These are phyloP conservation scores for Echinarachnius parma DNA, from an alignment of 53 echinoderm and acorn worm genomes.

Conservation along the genomic window DNA sequence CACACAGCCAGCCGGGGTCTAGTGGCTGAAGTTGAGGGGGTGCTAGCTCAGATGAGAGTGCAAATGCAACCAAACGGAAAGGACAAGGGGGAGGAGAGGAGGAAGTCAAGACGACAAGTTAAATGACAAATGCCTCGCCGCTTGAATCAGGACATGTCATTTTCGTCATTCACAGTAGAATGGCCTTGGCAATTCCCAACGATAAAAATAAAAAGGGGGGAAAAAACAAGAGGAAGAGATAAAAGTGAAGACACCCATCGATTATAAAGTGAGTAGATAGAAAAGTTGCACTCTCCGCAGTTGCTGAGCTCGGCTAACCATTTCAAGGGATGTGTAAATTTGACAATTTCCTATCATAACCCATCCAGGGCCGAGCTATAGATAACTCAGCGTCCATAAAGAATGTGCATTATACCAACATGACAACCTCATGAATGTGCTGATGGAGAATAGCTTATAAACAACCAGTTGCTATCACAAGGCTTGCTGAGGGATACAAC, in stretches of 20 bases:
- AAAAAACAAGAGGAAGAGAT: no score
- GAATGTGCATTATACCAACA: no score
- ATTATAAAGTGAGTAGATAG: no score
- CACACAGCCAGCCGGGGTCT: constrained; percentile 32
- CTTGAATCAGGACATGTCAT: constrained; percentile 37
- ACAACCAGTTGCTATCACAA: no score
- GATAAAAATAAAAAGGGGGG: no score
- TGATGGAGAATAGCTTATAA: no score
- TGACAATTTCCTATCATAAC: no score
- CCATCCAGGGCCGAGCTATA: no score
- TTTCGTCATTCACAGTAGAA: constrained; percentile 39
- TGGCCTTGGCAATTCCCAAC: constrained; percentile 44
- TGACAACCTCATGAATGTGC: no score
- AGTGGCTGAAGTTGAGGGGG: constrained; percentile 29
- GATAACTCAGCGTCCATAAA: no score
- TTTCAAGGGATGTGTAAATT: no score
- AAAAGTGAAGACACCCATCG: constrained; percentile 35
- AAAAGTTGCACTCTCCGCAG: constrained; percentile 43
- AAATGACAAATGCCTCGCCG: constrained; percentile 35
- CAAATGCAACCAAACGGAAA: constrained; percentile 22
- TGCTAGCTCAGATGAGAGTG: constrained; percentile 18
- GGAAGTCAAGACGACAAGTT: constrained; percentile 7
- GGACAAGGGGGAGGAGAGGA: not conserved
- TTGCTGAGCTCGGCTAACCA: not conserved
- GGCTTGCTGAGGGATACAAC: no score